A percentile compares a stretch with the other conserved stretches of the same genome.
phyloP scores from a whole-genome alignment of 2,797 vertebrate genomes.

The Siniperca undulata region DNA sequence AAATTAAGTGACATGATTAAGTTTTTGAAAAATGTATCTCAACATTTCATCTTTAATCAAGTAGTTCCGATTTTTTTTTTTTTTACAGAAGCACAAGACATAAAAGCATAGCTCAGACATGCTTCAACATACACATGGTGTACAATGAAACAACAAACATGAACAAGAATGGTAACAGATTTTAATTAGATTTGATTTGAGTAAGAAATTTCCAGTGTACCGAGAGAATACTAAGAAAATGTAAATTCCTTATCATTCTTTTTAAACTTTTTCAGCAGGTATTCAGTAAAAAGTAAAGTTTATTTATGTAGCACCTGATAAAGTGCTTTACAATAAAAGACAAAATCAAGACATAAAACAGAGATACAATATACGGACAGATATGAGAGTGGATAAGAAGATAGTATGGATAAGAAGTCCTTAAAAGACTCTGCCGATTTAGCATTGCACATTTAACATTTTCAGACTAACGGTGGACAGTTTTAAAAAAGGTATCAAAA shows the following conservation, averaged over 20 bases:
- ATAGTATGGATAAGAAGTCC: too few species aligned
- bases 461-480: not conserved
- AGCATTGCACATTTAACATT: too few species aligned
- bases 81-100: not conserved
- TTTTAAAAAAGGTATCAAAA: not conserved
- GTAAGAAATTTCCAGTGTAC: not conserved
- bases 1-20: conserved; percentile 10
- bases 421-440: too few species aligned
- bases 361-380: not conserved
- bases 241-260: not conserved
- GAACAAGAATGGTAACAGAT: not conserved
- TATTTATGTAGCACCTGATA: not conserved
- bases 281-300: not conserved
- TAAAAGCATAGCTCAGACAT: not conserved
- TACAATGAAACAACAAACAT: not conserved
- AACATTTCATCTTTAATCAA: conserved; percentile 9
- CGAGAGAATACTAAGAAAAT: not conserved
- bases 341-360: not conserved
- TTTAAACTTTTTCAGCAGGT: not conserved
- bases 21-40: conserved; percentile 3
- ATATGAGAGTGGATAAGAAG: too few species aligned
- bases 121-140: not conserved
- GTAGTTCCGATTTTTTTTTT: not conserved
- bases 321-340: not conserved
- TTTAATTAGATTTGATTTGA: not conserved